A percentile compares a stretch with the other conserved stretches of the same genome.
Conservation (phyloP, 2,113 vertebrate genomes). For the Elephas maximus region DNA sequence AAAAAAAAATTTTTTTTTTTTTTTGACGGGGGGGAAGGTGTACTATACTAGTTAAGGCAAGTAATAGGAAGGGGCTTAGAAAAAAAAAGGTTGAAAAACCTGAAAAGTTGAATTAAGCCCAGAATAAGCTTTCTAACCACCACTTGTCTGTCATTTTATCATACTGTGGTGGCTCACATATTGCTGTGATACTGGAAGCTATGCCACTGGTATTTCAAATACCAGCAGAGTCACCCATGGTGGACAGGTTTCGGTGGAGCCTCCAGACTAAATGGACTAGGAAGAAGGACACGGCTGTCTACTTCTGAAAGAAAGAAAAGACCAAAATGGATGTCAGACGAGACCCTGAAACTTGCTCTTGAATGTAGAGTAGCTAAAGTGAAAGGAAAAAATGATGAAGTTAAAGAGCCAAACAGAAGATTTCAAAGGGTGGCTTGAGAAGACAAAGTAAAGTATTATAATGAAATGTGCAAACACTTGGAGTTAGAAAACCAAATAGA, state of each 20-base stretch:
- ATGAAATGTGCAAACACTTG: background rate
- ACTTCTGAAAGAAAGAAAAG: background rate
- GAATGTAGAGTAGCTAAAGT: background rate
- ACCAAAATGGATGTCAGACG: background rate
- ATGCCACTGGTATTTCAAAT: background rate
- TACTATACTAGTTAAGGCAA: constrained; percentile 38
- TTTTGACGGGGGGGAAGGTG: background rate
- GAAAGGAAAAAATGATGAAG: background rate
- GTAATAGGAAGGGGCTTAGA: constrained; percentile 38
- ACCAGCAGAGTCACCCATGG: background rate
- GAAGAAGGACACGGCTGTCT: background rate
- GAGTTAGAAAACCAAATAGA: background rate
- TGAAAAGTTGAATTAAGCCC: constrained; percentile 42
- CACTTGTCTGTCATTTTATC: background rate
- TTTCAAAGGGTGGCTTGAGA: background rate
- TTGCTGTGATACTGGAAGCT: background rate
- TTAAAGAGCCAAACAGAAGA: background rate
- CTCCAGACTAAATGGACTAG: background rate
- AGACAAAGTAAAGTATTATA: background rate
- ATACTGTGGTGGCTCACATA: background rate
- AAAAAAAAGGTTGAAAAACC: background rate
- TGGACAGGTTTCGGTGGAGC: background rate
- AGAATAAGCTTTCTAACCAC: constrained; percentile 13
- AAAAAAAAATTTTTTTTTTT: constrained; percentile 36
- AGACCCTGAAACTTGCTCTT: background rate